Conservation (phyloP, 2,797 vertebrate genomes). For the Cuculus canorus region DNA sequence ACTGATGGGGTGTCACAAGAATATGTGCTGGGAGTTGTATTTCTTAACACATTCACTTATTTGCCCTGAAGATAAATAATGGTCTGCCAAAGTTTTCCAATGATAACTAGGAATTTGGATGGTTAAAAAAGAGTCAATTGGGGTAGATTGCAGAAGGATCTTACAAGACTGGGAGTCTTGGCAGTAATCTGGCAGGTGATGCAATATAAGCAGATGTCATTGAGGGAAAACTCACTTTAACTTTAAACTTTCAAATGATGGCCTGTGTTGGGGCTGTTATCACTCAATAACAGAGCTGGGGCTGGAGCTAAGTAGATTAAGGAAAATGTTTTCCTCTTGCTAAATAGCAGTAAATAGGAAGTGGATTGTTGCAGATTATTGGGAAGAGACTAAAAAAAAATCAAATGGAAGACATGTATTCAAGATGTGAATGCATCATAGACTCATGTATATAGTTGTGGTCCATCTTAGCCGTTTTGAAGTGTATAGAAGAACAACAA, state of each 20-base stretch:
- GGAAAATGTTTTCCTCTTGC: neutral
- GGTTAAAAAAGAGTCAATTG: constrained; percentile 23
- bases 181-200: neutral
- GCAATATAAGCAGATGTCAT: neutral
- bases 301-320: neutral
- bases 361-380: neutral
- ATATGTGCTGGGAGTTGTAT: neutral
- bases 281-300: neutral
- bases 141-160: constrained; percentile 34
- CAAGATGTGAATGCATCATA: neutral
- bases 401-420: neutral
- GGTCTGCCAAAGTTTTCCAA: neutral
- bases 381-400: neutral
- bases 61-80: neutral
- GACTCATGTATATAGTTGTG: neutral
- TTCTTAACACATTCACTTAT: neutral
- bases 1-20: neutral
- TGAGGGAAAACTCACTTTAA: neutral
- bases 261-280: neutral
- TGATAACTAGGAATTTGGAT: neutral
- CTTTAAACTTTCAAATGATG: neutral
- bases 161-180: neutral
- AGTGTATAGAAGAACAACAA: neutral
- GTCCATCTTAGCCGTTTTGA: neutral
- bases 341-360: neutral